Base-by-base conservation (phyloP, 2,797 vertebrate species). In the Hemibagrus guttatus region DNA sequence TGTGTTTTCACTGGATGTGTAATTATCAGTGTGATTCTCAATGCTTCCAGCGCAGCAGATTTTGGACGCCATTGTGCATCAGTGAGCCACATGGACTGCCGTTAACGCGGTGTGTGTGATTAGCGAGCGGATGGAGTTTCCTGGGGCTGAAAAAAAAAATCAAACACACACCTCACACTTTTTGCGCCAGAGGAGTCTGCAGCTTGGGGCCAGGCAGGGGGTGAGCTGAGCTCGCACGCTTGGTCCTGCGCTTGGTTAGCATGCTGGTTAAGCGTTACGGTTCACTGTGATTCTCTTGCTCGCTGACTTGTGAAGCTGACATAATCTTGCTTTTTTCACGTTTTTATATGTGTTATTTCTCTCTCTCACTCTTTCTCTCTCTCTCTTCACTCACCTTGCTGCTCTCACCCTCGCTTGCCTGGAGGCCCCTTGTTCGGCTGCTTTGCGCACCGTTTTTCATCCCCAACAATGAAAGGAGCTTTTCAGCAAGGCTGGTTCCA, bases 401-500 rank as follows among this genome's bases (percentile, higher is more conserved):
- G 90, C 90, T 79, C 85, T 84, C 83, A 31, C 84, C 84, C 87
- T 26, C 84, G 85, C 80, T 86, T 88, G 89, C 93, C 83, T 87
- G 93, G 92, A 95, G 94, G 91, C 93, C 91, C 89, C 91, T 87
- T 84, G 90, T 90, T 91, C 89, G 86, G 91, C 93, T 93, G 92
- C 92, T 92, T 93, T 93, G 92, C 92, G 19, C 56, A 64, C 94
- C 93, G 93, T 96, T 95, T 96, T 95, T 91, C 94, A 94, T 94
- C 94, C 94, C 88, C 96, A 96, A 96, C 96, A 96, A 96, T 95
- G 94, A 95, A 91, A 96, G 96, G 91, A 95, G 94, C 94, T 97
- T 85, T 97, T 97, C 96, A 97, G 97, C 96, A 96, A 97, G 96
- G 96, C 94, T 97, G 96, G 96, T 96, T 97, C 96, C 96, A 97